These are phyloP conservation scores for Altica lythri DNA, from an alignment of 2,888 invertebrate species.

Conservation along the genomic window DNA sequence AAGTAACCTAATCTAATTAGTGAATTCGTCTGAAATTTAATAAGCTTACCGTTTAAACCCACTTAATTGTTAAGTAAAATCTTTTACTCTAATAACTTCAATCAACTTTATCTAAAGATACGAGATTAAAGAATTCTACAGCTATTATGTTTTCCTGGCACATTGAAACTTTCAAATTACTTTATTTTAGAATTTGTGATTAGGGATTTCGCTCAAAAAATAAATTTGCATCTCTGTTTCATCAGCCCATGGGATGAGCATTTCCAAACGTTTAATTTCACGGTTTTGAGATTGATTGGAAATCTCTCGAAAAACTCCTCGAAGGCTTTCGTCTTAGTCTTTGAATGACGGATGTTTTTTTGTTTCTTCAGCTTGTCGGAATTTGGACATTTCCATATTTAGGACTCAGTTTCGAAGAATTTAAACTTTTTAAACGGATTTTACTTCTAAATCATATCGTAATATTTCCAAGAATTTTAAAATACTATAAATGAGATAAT, in stretches of 20 bases:
- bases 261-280: conserved; percentile 27
- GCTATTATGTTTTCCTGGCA: conserved; percentile 19
- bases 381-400: conserved; percentile 20
- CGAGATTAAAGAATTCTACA: conserved; percentile 11
- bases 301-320: conserved; percentile 17
- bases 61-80: conserved; percentile 7
- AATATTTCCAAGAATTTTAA: too few species aligned
- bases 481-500: too few species aligned
- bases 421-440: conserved; percentile 11
- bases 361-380: conserved; percentile 12
- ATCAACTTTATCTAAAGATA: conserved; percentile 15
- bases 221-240: conserved; percentile 41
- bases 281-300: conserved; percentile 25
- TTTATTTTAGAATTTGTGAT: conserved; percentile 28
- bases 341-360: conserved; percentile 17
- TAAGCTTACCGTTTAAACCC: conserved; percentile 1
- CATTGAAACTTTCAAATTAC: conserved; percentile 28
- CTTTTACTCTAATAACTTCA: conserved; percentile 11
- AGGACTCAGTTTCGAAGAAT: conserved; percentile 13
- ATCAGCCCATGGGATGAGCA: conserved; percentile 29
- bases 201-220: conserved; percentile 26
- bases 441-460: too few species aligned
- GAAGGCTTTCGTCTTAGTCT: conserved; percentile 9
- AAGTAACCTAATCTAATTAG: conserved; percentile 4
- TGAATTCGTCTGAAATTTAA: conserved; percentile 3